phyloP scores from a whole-genome alignment of 2,888 invertebrate species.

The Periphyllus acericola region DNA sequence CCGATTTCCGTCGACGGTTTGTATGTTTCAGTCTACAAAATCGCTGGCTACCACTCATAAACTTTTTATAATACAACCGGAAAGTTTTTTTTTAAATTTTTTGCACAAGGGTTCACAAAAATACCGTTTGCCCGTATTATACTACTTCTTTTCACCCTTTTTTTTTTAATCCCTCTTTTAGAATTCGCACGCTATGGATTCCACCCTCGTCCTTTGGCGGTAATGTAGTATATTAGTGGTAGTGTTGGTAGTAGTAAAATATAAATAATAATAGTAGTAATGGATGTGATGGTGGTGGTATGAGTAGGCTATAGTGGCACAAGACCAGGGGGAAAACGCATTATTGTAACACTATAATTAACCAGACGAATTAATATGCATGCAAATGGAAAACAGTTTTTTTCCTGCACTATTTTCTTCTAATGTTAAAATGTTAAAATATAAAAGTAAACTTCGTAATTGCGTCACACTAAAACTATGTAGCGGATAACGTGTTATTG shows the following conservation, averaged over 20 bases:
- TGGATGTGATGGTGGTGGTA: not conserved
- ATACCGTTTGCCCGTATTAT: not conserved
- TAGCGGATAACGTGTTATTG: not conserved
- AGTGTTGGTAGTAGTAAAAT: not conserved
- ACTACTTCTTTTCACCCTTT: not conserved
- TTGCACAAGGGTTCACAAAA: conserved; percentile 6
- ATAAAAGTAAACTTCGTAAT: conserved; percentile 25
- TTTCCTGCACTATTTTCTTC: not conserved
- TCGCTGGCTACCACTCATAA: not conserved
- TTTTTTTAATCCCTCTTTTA: conserved; percentile 27
- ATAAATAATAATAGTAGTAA: not conserved
- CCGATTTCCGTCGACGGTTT: too few relatives aligned
- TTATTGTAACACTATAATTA: conserved; percentile 59
- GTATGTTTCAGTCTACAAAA: not conserved
- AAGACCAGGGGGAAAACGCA: conserved; percentile 33
- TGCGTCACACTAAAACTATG: too few relatives aligned
- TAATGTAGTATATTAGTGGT: not conserved
- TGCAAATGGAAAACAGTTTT: conserved; percentile 49
- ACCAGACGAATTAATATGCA: conserved; percentile 56
- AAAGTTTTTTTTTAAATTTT: too few relatives aligned
- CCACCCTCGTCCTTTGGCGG: not conserved
- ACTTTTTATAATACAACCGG: not conserved
- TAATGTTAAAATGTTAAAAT: conserved; percentile 36
- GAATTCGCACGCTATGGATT: conserved; percentile 52
- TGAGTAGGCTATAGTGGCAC: not conserved